Percentiles rank a stretch among this genome's conserved stretches.
Evolutionary conservation across 2,113 vertebrate species (phyloP).

Genomic region (Astur gentilis): DNA sequence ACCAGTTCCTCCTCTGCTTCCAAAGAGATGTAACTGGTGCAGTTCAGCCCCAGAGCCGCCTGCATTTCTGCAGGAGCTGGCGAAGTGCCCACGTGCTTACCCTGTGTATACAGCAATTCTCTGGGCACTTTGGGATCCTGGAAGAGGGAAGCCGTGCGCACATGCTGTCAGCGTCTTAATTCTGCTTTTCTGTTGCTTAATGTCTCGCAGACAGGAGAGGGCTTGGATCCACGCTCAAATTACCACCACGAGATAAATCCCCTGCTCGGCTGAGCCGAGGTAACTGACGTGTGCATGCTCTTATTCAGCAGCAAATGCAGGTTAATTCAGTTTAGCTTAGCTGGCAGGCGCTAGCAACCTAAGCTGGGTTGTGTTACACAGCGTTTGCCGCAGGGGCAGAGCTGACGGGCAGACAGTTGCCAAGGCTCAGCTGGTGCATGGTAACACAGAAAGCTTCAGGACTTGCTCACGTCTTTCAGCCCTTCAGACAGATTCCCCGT

Average conservation of each 20-base stretch:
- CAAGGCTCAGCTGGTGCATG: slow-evolving; percentile 3
- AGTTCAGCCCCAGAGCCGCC: not conserved
- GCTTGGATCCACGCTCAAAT: not conserved
- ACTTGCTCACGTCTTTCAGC: not conserved
- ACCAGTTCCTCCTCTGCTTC: not conserved
- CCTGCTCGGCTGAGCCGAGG: not conserved
- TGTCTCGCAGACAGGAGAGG: not conserved
- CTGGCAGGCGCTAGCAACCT: not conserved
- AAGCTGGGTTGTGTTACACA: not conserved
- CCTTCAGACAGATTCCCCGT: not conserved
- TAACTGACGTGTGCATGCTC: not conserved
- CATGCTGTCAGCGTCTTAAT: not conserved
- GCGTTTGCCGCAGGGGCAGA: not conserved
- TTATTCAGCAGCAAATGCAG: not conserved
- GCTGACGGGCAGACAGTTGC: slow-evolving; percentile 14
- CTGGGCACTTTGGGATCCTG: not conserved
- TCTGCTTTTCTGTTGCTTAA: not conserved
- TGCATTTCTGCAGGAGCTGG: not conserved
- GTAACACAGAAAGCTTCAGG: not conserved
- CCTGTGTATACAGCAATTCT: not conserved
- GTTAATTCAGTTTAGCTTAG: not conserved
- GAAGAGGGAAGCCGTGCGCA: not conserved
- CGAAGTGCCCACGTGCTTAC: accelerated
- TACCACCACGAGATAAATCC: not conserved
- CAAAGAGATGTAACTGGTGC: not conserved